Base-by-base conservation (phyloP, 2,797 vertebrate species). In the Telmatherina bonti region DNA sequence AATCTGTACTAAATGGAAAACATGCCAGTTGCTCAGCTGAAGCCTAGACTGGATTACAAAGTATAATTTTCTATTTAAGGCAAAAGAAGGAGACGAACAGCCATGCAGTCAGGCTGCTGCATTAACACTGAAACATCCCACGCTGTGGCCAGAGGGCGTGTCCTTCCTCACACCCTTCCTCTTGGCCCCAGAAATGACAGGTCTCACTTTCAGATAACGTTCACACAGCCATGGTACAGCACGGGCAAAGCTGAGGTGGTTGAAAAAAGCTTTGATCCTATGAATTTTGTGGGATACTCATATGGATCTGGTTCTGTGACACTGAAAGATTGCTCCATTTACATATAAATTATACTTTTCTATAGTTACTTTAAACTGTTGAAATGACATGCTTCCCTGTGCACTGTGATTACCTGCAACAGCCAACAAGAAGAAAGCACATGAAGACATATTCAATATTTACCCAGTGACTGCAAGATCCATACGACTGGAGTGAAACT, bases 161-260 rank as follows among this genome's bases (percentile, higher is more conserved):
- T 84, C 77, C 85, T 91, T 90, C 79, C 87, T 87, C 71, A 76
- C 60, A 9, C 58, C 67, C 83, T 83, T 89, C 79, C 84, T 85
- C 69, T 36, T 62, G 54, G 6, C 71, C 57, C 29, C n/a, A 76
- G 45, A 64, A 56, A 30, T 78, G 59, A 74, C 79, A 56, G 36
- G 33, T 81, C 35, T 72, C 61, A 66, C 65, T 62, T 63, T 74
- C 74, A 74, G 18, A 35, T 30, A 33, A 64, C 6, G 5, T 49
- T 70, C 55, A 54, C 63, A 70, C 53, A 43, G 15, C 10, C 26
- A 13, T 2, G 20, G 43, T 24, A 38, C 10, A 4, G 15, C 2
- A 27, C 16, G 35, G 24, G 61, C 24, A 67, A 0, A 71, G 24
- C 29, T 47, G 7, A 38, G 33, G 6, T 26, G 22, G 0, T n/a